A percentile compares a stretch with the other conserved stretches of the same genome.
These are phyloP conservation scores for Philaethria dido DNA, from an alignment of 2,888 invertebrate genomes.

Conservation along the genomic window DNA sequence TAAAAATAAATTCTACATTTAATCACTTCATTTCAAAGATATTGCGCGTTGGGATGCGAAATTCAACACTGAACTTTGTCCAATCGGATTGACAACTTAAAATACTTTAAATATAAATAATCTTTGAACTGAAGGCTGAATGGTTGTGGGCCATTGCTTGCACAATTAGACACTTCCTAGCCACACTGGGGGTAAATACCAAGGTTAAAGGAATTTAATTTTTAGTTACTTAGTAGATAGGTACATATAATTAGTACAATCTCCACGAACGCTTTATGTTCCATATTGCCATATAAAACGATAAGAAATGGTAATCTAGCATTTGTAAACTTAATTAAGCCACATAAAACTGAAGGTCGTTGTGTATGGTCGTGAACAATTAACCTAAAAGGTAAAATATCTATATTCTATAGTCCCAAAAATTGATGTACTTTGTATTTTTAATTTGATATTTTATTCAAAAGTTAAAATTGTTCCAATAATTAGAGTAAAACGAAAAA, in stretches of 20 bases:
- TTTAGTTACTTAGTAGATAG: background rate
- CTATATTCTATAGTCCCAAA: background rate
- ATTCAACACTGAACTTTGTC: too few relatives aligned
- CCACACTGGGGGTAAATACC: too few relatives aligned
- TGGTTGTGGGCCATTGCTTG: background rate
- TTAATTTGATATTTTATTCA: background rate
- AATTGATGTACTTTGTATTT: background rate
- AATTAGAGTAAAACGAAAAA: too few relatives aligned
- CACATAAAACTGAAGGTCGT: slow-evolving; percentile 2
- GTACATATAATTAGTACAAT: background rate
- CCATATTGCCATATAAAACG: background rate
- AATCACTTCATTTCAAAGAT: too few relatives aligned
- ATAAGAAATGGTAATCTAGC: background rate
- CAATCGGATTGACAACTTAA: too few relatives aligned
- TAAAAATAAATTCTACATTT: too few relatives aligned
- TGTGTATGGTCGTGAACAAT: too few relatives aligned
- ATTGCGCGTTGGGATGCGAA: too few relatives aligned
- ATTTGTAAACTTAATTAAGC: slow-evolving; percentile 3
- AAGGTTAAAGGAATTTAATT: too few relatives aligned
- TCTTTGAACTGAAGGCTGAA: too few relatives aligned
- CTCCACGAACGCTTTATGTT: background rate
- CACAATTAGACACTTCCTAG: background rate
- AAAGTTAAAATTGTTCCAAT: too few relatives aligned
- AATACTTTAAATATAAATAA: too few relatives aligned
- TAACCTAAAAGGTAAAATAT: background rate